Evolutionary conservation across 2,888 invertebrate genomes (phyloP), one percentile per base, ranked within the genome.

Genomic region (Panopea generosa): DNA sequence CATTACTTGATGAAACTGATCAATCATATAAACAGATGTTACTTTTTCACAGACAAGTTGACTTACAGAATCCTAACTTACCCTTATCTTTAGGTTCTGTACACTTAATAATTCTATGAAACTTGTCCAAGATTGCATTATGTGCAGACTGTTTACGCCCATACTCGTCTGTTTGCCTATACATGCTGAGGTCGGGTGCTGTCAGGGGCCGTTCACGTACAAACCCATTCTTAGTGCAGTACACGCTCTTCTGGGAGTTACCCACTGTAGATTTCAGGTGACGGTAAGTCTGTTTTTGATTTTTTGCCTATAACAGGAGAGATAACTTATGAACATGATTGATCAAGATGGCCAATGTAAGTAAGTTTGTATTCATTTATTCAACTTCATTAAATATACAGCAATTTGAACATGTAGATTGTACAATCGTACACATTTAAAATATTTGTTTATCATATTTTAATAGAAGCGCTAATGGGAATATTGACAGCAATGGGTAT

Each of bases 181-280:
- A 88, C 75, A 69, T 76, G 16, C 77, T 79, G 26, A 90, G 67
- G 56, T 86, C 84, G n/a, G 90, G 89, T 6, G 89, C 88, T 20
- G 89, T 87, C 49, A 90, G 71, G 9, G 90, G 90, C 24, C 90
- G 87, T 14, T 82, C 73, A 29, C 91, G 76, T 1, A 90, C 84
- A 66, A 81, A 88, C 1, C 91, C 91, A 9, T 88, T 88, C 33
- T 84, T 84, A 0, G 88, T 84, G 27, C 77, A 74, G 66, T 88
- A 84, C 14, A 90, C 85, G 11, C 82, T 83, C 22, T 84, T 80
- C 77, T 90, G 85, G 9, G 91, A 90, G 18, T 82, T 69, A 18
- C 27, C 63, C 9, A 91, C 84, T 26, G 88, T 88, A 11, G 69
- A 49, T 50, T 87, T 84, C 26, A 91, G 78, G 33, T 82, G 77